A percentile compares a stretch with the other conserved stretches of the same genome.
These are phyloP conservation scores for Sylvia atricapilla DNA, from an alignment of 2,113 vertebrate species.

Conservation along the genomic window DNA sequence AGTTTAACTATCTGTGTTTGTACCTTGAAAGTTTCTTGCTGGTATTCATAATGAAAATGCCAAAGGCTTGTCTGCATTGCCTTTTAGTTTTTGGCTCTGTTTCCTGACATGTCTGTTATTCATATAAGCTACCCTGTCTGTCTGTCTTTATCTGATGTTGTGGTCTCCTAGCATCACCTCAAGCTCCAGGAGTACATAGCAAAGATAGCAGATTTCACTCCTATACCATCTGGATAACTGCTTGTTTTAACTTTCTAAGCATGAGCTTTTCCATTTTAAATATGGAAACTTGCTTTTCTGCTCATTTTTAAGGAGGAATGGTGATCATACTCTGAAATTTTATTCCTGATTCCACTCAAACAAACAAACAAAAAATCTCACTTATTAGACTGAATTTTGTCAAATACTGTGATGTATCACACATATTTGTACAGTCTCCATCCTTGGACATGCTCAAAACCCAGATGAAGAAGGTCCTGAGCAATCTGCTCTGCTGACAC, in stretches of 20 bases:
- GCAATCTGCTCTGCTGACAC: background rate
- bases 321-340: background rate
- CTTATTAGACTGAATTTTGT: background rate
- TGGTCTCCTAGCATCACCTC: background rate
- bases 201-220: background rate
- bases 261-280: background rate
- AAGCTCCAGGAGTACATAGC: background rate
- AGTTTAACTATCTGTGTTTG: background rate
- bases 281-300: background rate
- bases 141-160: background rate
- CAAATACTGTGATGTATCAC: background rate
- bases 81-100: background rate
- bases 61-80: background rate
- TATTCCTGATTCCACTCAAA: background rate
- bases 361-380: background rate
- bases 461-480: background rate
- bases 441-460: background rate
- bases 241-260: background rate
- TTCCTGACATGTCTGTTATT: background rate
- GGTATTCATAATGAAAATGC: background rate
- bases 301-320: background rate
- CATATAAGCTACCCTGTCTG: background rate
- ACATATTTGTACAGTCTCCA: background rate
- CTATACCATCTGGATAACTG: background rate
- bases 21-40: background rate